phyloP scores from a whole-genome alignment of 2,888 invertebrate genomes.

The Habrosyne pyritoides region DNA sequence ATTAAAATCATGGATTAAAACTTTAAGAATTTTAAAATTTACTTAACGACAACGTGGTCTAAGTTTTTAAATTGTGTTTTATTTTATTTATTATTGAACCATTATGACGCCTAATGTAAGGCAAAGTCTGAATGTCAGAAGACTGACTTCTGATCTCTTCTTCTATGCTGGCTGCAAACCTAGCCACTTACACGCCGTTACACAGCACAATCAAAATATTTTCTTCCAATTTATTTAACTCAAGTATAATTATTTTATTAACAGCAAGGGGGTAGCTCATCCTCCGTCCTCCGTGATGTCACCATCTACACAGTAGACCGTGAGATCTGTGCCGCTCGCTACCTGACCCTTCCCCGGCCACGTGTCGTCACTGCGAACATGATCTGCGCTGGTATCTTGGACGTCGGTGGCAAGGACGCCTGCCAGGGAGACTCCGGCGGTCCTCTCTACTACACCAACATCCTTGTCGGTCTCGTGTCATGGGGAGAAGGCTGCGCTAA shows the following conservation, averaged over 20 bases:
- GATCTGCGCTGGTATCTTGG: slow-evolving; percentile 58
- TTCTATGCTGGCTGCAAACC: too few relatives aligned
- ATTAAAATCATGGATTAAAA: too few relatives aligned
- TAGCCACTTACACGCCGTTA: too few relatives aligned
- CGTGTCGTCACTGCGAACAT: slow-evolving; percentile 48
- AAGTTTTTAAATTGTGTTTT: too few relatives aligned
- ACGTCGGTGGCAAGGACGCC: slow-evolving; percentile 46
- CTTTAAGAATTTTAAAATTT: too few relatives aligned
- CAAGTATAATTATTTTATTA: background rate
- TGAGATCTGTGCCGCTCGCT: slow-evolving; percentile 44
- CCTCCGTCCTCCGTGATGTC: slow-evolving; percentile 42
- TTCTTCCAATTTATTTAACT: too few relatives aligned
- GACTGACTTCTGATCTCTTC: too few relatives aligned
- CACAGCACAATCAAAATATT: too few relatives aligned
- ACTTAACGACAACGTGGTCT: too few relatives aligned
- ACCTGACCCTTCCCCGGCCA: slow-evolving; percentile 26
- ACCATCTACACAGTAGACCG: slow-evolving; percentile 54
- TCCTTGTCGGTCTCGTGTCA: slow-evolving; percentile 65
- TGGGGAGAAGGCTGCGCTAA: slow-evolving; percentile 71
- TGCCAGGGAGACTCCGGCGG: slow-evolving; percentile 63
- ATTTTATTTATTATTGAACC: too few relatives aligned
- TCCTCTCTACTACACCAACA: slow-evolving; percentile 58
- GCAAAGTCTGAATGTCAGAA: too few relatives aligned
- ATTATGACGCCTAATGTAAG: too few relatives aligned
- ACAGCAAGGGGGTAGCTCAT: slow-evolving; percentile 39